These are phyloP conservation scores for Tachysurus fulvidraco DNA, from an alignment of 2,113 vertebrate genomes.

Conservation along the genomic window DNA sequence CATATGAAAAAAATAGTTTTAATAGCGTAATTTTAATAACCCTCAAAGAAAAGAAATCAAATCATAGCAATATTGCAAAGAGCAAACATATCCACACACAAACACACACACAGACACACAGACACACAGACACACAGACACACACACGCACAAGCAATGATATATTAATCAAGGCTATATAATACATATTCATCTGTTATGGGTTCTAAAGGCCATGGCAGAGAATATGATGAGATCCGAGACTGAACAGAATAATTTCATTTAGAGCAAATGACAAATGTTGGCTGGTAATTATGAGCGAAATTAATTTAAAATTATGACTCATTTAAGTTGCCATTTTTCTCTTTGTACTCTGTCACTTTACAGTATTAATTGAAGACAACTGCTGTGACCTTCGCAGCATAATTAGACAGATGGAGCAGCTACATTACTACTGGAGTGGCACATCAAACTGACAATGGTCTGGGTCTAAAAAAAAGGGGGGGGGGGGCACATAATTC, in stretches of 20 bases:
- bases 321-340: conserved; percentile 56
- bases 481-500: not conserved
- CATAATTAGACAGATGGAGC: conserved; percentile 66
- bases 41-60: not conserved
- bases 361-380: conserved; percentile 67
- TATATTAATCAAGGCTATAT: not conserved
- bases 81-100: conserved; percentile 8
- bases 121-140: not conserved
- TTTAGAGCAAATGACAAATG: not conserved
- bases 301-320: conserved; percentile 69
- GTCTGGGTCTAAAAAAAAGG: not conserved
- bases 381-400: conserved; percentile 73
- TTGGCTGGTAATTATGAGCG: conserved; percentile 55
- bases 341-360: conserved; percentile 50
- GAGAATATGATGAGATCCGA: conserved; percentile 17
- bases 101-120: not conserved
- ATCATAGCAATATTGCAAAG: not conserved
- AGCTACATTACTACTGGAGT: conserved; percentile 33
- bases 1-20: not conserved
- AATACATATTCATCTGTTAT: not conserved
- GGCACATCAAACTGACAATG: conserved; percentile 21
- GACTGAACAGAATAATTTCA: conserved; percentile 19
- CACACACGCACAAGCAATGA: not conserved
- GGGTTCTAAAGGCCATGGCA: not conserved
- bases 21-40: not conserved